Percentiles rank a stretch among this genome's conserved stretches.
Evolutionary conservation across 2,888 invertebrate species (phyloP).

Genomic region (Leucoma salicis): DNA sequence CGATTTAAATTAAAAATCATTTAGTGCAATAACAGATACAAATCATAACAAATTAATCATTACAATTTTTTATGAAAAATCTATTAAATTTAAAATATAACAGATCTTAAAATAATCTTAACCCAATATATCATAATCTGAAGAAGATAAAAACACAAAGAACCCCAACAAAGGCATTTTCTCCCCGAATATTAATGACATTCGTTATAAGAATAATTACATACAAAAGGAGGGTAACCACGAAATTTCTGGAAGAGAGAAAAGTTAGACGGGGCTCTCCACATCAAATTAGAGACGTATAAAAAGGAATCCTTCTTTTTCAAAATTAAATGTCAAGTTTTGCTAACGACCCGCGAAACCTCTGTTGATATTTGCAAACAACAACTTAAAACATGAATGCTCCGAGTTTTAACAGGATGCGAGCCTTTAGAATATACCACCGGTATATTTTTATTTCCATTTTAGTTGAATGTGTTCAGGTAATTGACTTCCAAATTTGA

Average conservation of each 20-base stretch:
- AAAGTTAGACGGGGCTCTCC: slow-evolving; percentile 38
- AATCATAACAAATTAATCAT: too few relatives aligned
- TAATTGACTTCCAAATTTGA: too few relatives aligned
- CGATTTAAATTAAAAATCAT: too few relatives aligned
- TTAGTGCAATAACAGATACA: too few relatives aligned
- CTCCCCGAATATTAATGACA: slow-evolving; percentile 36
- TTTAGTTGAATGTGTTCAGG: too few relatives aligned
- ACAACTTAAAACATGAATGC: slow-evolving; percentile 31
- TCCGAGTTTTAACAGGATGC: slow-evolving; percentile 21
- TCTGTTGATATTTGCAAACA: slow-evolving; percentile 44
- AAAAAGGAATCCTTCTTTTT: slow-evolving; percentile 63
- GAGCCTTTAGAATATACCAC: too few relatives aligned
- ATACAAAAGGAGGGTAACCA: slow-evolving; percentile 15
- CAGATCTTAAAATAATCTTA: slow-evolving; percentile 13
- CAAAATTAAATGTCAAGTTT: slow-evolving; percentile 62
- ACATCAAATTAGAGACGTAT: slow-evolving; percentile 49
- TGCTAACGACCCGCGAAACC: slow-evolving; percentile 54
- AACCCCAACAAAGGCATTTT: slow-evolving; percentile 19
- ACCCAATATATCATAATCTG: slow-evolving; percentile 23
- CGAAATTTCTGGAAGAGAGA: slow-evolving; percentile 19
- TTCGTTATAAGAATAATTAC: slow-evolving; percentile 38
- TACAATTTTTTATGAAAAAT: not conserved
- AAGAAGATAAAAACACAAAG: slow-evolving; percentile 22
- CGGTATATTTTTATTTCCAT: too few relatives aligned
- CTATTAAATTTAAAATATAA: slow-evolving; percentile 1